phyloP scores from a whole-genome alignment of 2,113 vertebrate species.

The Saccopteryx bilineata region DNA sequence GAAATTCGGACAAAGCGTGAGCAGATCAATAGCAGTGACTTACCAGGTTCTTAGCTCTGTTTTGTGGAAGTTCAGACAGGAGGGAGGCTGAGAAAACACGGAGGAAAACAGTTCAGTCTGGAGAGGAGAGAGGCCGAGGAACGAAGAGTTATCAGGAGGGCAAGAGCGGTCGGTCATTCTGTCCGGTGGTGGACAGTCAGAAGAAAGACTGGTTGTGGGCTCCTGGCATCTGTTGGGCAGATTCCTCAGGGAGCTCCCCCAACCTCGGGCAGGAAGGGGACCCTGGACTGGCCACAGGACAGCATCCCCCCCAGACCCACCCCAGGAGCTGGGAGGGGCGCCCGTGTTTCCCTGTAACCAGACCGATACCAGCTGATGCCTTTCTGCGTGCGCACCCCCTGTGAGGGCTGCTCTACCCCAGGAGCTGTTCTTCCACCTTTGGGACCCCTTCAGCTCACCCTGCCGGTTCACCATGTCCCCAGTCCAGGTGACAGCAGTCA shows the following conservation, averaged over 20 bases:
- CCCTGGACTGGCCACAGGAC: too few relatives aligned
- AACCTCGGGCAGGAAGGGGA: background rate
- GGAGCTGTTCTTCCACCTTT: background rate
- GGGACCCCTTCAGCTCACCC: background rate
- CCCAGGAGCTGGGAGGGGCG: background rate
- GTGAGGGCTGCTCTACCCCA: background rate
- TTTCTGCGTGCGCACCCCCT: background rate
- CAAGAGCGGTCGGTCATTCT: rapidly evolving
- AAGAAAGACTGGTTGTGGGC: background rate
- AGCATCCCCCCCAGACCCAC: background rate
- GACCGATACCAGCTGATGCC: rapidly evolving
- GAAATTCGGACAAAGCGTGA: background rate
- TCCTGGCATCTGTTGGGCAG: background rate
- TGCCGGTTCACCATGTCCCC: background rate
- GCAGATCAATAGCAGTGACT: background rate
- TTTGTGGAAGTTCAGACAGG: too few relatives aligned
- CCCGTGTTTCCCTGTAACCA: background rate
- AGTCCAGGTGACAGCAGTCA: background rate
- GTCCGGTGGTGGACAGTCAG: rapidly evolving
- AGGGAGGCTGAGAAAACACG: background rate
- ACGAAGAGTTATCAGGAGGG: rapidly evolving
- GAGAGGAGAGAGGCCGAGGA: background rate
- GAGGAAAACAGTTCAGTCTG: background rate
- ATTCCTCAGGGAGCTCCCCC: too few relatives aligned
- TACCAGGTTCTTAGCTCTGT: rapidly evolving